phyloP scores from a whole-genome alignment of 2,888 invertebrate genomes.

The Cyclophora punctaria region DNA sequence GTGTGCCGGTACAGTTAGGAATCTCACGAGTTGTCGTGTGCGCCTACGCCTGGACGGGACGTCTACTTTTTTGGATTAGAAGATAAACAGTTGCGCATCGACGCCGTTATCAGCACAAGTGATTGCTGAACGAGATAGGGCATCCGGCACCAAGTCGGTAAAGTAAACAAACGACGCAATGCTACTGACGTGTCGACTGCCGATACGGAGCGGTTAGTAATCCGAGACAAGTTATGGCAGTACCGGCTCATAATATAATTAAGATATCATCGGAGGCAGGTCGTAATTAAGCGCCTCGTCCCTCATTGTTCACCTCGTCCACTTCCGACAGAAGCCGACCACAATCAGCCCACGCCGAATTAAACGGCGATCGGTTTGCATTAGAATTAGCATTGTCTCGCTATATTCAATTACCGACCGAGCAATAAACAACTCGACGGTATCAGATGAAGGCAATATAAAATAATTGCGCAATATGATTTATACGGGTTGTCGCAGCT shows the following conservation, averaged over 20 bases:
- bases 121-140: background rate
- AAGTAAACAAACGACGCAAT: background rate
- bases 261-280: conserved; percentile 2
- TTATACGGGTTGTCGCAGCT: conserved; percentile 35
- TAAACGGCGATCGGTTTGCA: conserved; percentile 48
- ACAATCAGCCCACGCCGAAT: conserved; percentile 51
- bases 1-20: conserved; percentile 57
- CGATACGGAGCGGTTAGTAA: no score
- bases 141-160: background rate
- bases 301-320: conserved; percentile 30
- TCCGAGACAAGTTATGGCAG: conserved; percentile 2
- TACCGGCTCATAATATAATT: conserved; percentile 25
- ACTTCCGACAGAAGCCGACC: conserved; percentile 50
- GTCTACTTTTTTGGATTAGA: conserved; percentile 25
- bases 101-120: no score
- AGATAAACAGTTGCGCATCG: conserved; percentile 26
- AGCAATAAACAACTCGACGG: conserved; percentile 19
- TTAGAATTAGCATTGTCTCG: conserved; percentile 39
- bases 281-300: conserved; percentile 28
- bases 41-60: conserved; percentile 28
- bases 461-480: conserved; percentile 47
- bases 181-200: no score
- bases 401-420: conserved; percentile 33
- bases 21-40: conserved; percentile 40
- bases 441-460: conserved; percentile 22